phyloP scores from a whole-genome alignment of 2,888 invertebrate species.

The Drosophila nigricruria region DNA sequence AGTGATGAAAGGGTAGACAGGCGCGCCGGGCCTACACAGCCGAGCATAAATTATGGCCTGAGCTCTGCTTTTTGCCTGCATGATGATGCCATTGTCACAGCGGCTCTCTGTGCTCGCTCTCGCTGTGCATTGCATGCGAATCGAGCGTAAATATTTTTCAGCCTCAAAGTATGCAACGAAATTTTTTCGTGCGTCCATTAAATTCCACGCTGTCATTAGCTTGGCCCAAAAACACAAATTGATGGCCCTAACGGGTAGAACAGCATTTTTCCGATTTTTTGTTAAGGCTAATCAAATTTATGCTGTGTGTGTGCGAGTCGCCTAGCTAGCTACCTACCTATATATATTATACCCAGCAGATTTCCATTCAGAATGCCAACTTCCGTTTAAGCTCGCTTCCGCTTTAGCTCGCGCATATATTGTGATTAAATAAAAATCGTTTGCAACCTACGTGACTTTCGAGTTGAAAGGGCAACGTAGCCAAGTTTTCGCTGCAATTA shows the following conservation, averaged over 20 bases:
- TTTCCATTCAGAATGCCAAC: conserved; percentile 11
- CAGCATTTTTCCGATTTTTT: background rate
- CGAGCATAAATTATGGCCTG: conserved; percentile 65
- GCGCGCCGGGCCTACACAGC: conserved; percentile 49
- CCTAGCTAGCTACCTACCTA: background rate
- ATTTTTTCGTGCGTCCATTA: conserved; percentile 36
- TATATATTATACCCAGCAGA: background rate
- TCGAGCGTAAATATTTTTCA: conserved; percentile 41
- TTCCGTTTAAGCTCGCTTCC: conserved; percentile 18
- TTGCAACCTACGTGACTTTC: conserved; percentile 21
- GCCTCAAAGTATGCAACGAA: conserved; percentile 63
- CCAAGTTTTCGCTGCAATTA: conserved; percentile 51
- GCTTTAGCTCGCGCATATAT: conserved; percentile 35
- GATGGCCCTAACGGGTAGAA: background rate
- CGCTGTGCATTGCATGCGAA: conserved; percentile 30
- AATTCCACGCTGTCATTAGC: conserved; percentile 51
- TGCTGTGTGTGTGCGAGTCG: no score
- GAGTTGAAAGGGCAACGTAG: conserved; percentile 25
- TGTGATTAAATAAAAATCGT: conserved; percentile 46
- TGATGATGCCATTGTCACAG: conserved; percentile 47
- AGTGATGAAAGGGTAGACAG: conserved; percentile 72
- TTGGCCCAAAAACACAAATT: conserved; percentile 31
- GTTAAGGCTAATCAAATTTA: conserved; percentile 36
- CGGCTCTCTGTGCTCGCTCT: background rate
- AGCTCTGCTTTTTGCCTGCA: conserved; percentile 14